Base-by-base conservation (phyloP, 2,797 vertebrate genomes). In the Iguana delicatissima region DNA sequence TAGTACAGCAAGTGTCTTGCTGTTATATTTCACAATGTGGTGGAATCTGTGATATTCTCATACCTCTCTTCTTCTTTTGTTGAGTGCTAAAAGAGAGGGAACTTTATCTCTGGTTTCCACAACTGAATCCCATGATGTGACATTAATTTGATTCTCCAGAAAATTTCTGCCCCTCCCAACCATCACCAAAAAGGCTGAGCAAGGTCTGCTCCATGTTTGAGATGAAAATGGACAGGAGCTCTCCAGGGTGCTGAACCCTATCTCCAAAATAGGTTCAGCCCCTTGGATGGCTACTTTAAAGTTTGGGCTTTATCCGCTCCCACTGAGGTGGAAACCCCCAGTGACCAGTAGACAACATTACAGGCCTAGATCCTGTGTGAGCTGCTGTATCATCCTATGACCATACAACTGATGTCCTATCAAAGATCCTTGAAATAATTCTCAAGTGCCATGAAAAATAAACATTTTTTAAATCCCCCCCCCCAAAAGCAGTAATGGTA, bases 41-140 rank as follows among this genome's bases (percentile, higher is more conserved):
- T 52, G 26, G 64, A 88, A 92, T 73, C 9, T 29, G 16, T 62
- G 62, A 88, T 80, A 87, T 79, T 50, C 59, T 84, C 87, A 52
- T 29, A 32, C 6, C 46, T 46, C n/a, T 52, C 80, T 42, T 57
- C 6, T 76, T 62, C 6, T 89, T 86, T 74, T 69, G 64, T 46
- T 86, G 5, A 0, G 5, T 74, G 72, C 74, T 55, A 86, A 57
- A 84, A 32, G 57, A 62, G 26, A 86, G 35, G 35, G 32, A 50
- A n/a, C 5, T 72, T 88, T 80, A 38, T 74, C 46, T 74, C 81
- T 38, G 46, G 29, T 79, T 57, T 79, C 16, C 38, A 62, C 24
- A 74, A 46, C 42, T 57, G n/a, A 35, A 46, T 7, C 57, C 79
- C 29, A 69, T 26, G 84, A 67, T 79, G 59, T 57, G 57, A 32